A percentile compares a stretch with the other conserved stretches of the same genome.
Evolutionary conservation across 2,797 vertebrate genomes (phyloP).

Genomic region (Cyprinella venusta): DNA sequence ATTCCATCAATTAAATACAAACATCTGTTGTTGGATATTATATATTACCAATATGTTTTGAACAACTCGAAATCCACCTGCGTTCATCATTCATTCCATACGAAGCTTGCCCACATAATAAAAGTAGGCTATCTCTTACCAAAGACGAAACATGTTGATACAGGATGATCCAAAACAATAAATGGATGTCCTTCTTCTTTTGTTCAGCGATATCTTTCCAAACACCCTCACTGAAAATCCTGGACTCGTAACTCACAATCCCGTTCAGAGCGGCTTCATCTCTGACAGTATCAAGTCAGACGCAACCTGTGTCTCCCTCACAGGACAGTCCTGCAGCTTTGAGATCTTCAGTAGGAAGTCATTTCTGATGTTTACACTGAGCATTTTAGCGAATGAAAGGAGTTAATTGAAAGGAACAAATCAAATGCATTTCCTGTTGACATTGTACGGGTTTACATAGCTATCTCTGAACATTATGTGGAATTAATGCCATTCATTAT

Average conservation of each 20-base stretch:
- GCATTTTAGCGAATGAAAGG: slow-evolving; percentile 10
- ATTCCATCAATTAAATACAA: too few species aligned
- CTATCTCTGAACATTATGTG: not conserved
- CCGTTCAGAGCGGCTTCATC: slow-evolving; percentile 5
- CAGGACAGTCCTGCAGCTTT: slow-evolving; percentile 22
- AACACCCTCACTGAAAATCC: slow-evolving; percentile 28
- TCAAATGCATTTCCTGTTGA: slow-evolving; percentile 6
- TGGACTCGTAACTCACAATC: slow-evolving; percentile 7
- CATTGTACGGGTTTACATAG: not conserved
- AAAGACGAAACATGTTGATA: slow-evolving; percentile 9
- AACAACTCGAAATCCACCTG: slow-evolving; percentile 9
- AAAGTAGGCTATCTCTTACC: slow-evolving; percentile 28
- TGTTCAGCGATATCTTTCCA: slow-evolving; percentile 18
- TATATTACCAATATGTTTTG: not conserved
- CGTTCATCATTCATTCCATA: not conserved
- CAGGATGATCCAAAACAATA: slow-evolving; percentile 16
- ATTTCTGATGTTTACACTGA: slow-evolving; percentile 18
- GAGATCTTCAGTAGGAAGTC: slow-evolving; percentile 18
- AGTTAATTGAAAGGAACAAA: slow-evolving; percentile 11
- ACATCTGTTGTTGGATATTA: too few species aligned
- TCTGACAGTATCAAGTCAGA: slow-evolving; percentile 34
- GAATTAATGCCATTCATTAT: not conserved
- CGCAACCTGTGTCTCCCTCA: slow-evolving; percentile 22
- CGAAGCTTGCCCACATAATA: not conserved
- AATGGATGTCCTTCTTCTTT: not conserved